Base-by-base conservation (phyloP, 2,888 invertebrate genomes). In the Fragum fragum region DNA sequence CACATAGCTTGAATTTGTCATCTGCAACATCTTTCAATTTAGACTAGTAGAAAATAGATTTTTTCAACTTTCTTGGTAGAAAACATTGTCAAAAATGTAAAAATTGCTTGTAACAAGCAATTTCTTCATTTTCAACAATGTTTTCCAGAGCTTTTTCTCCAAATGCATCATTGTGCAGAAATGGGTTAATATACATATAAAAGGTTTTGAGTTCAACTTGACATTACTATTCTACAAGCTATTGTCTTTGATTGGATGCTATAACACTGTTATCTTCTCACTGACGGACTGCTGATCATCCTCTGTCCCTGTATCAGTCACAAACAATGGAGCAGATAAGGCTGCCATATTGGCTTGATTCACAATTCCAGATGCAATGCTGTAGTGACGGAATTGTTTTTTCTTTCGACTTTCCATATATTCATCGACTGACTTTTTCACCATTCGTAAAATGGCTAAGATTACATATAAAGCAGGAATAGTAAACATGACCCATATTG, bases 401-500 rank as follows among this genome's bases (percentile, higher is more conserved):
- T 91, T 85, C 70, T 87, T 89, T 39, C 91, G 75, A 66, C 85
- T 90, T 71, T 91, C 90, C 76, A 90, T 81, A 78, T 87, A 91
- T 69, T 85, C 86, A 52, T 85, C 84, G 29, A 91, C 79, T 76
- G 85, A 86, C 63, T 76, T 79, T 71, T 88, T 88, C 69, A 90
- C 73, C 53, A 86, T 80, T 68, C 87, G 85, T 68, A 91, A 61
- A 73, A 92, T 83, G 28, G 91, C 89, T 80, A 92, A 79, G 55
- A 88, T 79, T 74, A 92, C 88, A 85, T 91, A 92, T 29, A 93
- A 79, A 61, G 90, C 92, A 32, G 93, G 93, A 76, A 92, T 92
- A 42, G 92, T 91, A 81, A 94, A 92, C 87, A 93, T 90, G 32
- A 92, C 91, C 92, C 93, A 93, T 55, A 94, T 91, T n/a, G 94